Evolutionary conservation across 2,797 vertebrate genomes (phyloP).

Genomic region (Hyperoplus immaculatus): DNA sequence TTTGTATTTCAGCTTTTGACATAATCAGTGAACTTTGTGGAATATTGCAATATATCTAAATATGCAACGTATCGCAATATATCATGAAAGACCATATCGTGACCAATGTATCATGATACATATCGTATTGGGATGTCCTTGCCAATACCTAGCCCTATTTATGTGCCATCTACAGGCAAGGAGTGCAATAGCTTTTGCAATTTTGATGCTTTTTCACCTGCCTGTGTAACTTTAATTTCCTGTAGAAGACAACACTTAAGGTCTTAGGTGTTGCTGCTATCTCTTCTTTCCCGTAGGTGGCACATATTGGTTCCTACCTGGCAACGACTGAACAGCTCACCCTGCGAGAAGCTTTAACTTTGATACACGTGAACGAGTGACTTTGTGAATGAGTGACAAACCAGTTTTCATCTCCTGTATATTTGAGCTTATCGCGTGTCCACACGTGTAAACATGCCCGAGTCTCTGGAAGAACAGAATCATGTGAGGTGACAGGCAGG

Average conservation of each 20-base stretch:
- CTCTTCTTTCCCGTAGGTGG: slow-evolving; percentile 16
- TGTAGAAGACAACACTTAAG: neutral
- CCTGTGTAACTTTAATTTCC: neutral
- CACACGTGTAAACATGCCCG: slow-evolving; percentile 79
- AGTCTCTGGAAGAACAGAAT: slow-evolving; percentile 48
- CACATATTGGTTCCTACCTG: slow-evolving; percentile 7
- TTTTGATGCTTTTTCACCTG: neutral
- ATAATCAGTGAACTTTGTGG: too few relatives aligned
- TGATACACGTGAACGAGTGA: slow-evolving; percentile 30
- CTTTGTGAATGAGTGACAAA: slow-evolving; percentile 53
- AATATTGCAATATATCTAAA: too few relatives aligned
- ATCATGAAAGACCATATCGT: too few relatives aligned
- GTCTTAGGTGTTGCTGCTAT: neutral
- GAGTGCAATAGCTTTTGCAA: neutral
- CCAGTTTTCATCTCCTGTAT: neutral
- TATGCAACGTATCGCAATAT: too few relatives aligned
- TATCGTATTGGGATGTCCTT: too few relatives aligned
- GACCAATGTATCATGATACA: too few relatives aligned
- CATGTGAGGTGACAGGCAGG: slow-evolving; percentile 75
- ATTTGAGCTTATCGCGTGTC: slow-evolving; percentile 7
- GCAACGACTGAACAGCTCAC: slow-evolving; percentile 19
- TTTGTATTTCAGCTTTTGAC: too few relatives aligned
- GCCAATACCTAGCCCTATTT: neutral
- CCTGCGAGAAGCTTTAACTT: slow-evolving; percentile 13
- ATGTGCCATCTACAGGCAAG: neutral